phyloP scores from a whole-genome alignment of 2,888 invertebrate genomes.

The Corythucha ciliata region DNA sequence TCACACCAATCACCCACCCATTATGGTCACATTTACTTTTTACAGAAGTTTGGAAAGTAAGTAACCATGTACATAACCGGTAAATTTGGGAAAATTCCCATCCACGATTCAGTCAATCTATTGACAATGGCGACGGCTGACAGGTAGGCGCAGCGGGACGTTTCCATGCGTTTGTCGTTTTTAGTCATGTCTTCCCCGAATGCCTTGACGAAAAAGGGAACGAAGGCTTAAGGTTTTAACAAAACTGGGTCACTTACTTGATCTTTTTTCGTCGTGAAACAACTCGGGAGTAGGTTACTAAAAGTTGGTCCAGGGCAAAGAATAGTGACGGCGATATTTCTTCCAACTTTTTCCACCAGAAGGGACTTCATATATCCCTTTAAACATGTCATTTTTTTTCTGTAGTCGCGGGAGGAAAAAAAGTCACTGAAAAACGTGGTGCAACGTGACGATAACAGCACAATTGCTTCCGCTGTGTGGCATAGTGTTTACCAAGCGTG shows the following conservation, averaged over 20 bases:
- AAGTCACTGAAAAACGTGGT: too few relatives aligned
- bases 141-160: conserved; percentile 46
- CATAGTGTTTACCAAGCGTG: too few relatives aligned
- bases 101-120: conserved; percentile 57
- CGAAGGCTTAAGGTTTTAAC: too few relatives aligned
- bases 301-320: conserved; percentile 70
- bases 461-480: too few relatives aligned
- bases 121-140: conserved; percentile 46
- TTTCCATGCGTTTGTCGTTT: conserved; percentile 42
- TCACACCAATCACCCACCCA: too few relatives aligned
- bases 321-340: conserved; percentile 54
- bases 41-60: conserved; percentile 49
- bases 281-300: conserved; percentile 56
- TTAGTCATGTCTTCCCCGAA: conserved; percentile 38
- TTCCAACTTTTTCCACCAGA: conserved; percentile 50
- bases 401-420: too few relatives aligned
- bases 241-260: conserved; percentile 48
- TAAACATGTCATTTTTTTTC: too few relatives aligned
- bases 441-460: too few relatives aligned
- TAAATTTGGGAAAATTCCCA: conserved; percentile 54
- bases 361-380: conserved; percentile 68
- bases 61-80: conserved; percentile 49
- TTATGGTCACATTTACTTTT: too few relatives aligned
- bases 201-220: conserved; percentile 36
- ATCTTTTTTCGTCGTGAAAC: conserved; percentile 56